These are phyloP conservation scores for Hydrochoerus hydrochaeris DNA, from an alignment of 2,113 vertebrate genomes.

Conservation along the genomic window DNA sequence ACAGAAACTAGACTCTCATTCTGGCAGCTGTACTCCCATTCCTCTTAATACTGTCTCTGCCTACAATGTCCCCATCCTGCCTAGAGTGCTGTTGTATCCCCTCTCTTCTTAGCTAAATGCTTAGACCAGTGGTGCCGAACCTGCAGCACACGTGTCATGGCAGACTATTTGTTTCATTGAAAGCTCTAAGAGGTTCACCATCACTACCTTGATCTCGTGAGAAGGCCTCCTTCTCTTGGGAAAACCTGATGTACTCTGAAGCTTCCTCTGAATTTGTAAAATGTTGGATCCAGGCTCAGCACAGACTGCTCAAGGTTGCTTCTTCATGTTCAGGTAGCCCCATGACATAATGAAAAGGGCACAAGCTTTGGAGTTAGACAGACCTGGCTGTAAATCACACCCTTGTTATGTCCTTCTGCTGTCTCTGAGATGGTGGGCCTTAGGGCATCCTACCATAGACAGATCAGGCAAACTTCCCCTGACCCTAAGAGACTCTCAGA, in stretches of 20 bases:
- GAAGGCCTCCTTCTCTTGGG: neutral
- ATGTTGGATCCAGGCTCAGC: neutral
- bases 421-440: slow-evolving; percentile 23
- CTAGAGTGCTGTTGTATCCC: neutral
- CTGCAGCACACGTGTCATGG: neutral
- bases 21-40: neutral
- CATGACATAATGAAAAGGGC: neutral
- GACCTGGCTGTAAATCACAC: slow-evolving; percentile 9
- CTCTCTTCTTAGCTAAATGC: neutral
- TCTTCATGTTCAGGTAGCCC: neutral
- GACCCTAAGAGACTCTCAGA: slow-evolving; percentile 7
- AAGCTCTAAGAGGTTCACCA: neutral
- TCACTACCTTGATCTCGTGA: neutral
- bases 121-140: neutral
- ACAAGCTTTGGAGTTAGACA: slow-evolving; percentile 9
- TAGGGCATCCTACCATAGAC: neutral
- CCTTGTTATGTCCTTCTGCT: neutral
- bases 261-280: neutral
- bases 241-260: neutral
- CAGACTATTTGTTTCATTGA: neutral
- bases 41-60: slow-evolving; percentile 33
- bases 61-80: neutral
- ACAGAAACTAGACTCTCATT: neutral
- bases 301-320: neutral
- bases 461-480: slow-evolving; percentile 2